A percentile compares a stretch with the other conserved stretches of the same genome.
These are phyloP conservation scores for Odocoileus virginianus DNA, from an alignment of 2,113 vertebrate genomes.

Conservation along the genomic window DNA sequence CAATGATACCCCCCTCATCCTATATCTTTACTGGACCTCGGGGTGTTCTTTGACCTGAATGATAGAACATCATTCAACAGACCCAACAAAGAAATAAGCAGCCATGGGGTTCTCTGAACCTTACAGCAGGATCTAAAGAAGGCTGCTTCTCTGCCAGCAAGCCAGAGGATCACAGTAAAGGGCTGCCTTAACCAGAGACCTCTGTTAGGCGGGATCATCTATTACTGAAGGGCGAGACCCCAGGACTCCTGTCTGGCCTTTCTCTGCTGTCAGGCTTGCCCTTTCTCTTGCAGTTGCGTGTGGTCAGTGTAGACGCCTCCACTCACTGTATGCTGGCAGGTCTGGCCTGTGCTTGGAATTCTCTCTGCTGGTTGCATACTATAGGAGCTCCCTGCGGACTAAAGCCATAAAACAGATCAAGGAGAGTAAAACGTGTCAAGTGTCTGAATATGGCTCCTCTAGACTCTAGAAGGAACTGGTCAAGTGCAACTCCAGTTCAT, in stretches of 20 bases:
- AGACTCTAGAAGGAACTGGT: background rate
- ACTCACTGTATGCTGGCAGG: background rate
- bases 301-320: background rate
- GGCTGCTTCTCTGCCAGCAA: background rate
- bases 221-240: constrained; percentile 30
- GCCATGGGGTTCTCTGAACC: background rate
- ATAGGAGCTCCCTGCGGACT: background rate
- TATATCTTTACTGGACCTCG: background rate
- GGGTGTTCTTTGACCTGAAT: background rate
- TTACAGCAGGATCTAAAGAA: background rate
- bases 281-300: constrained; percentile 40
- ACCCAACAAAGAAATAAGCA: background rate
- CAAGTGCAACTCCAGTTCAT: background rate
- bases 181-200: constrained; percentile 33
- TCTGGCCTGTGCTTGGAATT: background rate
- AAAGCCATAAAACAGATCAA: background rate
- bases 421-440: background rate
- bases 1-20: background rate
- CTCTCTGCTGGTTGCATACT: background rate
- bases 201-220: constrained; percentile 36
- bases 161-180: background rate
- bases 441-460: background rate
- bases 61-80: background rate
- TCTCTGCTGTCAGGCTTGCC: constrained; percentile 38
- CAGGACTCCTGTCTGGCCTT: background rate